Base-by-base conservation (phyloP, 1,140 invertebrate species). In the Drosophila mauritiana region DNA sequence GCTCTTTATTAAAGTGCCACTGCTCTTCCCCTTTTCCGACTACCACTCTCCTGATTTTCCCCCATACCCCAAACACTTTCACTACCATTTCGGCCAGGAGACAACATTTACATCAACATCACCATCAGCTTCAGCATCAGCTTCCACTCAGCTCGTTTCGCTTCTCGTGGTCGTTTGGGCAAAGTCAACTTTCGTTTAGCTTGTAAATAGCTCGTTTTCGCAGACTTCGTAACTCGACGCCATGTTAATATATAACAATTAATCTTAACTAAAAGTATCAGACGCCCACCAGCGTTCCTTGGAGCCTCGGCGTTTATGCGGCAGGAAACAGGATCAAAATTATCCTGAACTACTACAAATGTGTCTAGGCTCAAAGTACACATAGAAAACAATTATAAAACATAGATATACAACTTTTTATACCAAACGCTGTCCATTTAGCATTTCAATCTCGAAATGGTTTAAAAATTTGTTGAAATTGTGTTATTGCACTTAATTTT, bases 171-270 rank as follows among this genome's bases (percentile, higher is more conserved):
- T 70, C 80, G 77, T 89, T 80, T 78, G 67, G 74, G 62, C 80
- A 89, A 89, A 89, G 84, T 89, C 84, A 80, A 91, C 83, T 91
- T 91, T 91, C 89, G 84, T 91, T 91, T 91, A 91, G 89, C 89
- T 91, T 91, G 89, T 91, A 91, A 91, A 91, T 91, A 91, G 89
- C 89, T 91, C 88, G 84, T 91, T 91, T 91, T 89, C 84, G 84
- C 84, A 89, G 84, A 89, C 84, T 89, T 83, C 75, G 84, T 89
- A 89, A 89, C 84, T 89, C 84, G 85, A 90, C 84, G 84, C 84
- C 84, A 89, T 89, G 85, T 89, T 89, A 89, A 89, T 89, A 89
- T 89, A 89, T 89, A 89, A 89, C 84, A 89, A 89, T 89, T 89
- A 89, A 89, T 89, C 84, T 89, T 89, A 88, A 89, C 84, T 89